phyloP scores from a whole-genome alignment of 2,888 invertebrate species.

The Epistrophe grossulariae region DNA sequence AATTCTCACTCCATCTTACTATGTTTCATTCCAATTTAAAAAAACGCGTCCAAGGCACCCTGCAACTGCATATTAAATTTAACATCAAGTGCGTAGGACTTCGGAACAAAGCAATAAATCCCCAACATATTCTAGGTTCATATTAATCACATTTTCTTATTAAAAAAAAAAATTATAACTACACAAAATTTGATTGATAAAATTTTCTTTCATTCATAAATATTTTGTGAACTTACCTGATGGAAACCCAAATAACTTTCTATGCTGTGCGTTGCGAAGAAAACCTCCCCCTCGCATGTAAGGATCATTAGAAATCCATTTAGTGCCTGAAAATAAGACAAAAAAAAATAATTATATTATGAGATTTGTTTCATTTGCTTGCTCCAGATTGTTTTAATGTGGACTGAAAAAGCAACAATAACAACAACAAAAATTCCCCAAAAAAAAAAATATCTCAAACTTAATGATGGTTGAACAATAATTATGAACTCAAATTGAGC shows the following conservation, averaged over 20 bases:
- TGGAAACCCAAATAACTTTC: conserved; percentile 99
- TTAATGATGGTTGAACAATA: conserved; percentile 50
- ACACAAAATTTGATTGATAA: conserved; percentile 50
- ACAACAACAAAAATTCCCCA: background rate
- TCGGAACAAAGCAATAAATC: background rate
- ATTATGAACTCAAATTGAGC: conserved; percentile 60
- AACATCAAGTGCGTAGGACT: too few relatives aligned
- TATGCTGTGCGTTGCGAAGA: conserved; percentile 99
- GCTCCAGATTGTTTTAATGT: conserved; percentile 74
- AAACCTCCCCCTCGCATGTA: conserved; percentile 99
- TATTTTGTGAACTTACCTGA: conserved; percentile 90
- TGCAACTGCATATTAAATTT: too few relatives aligned
- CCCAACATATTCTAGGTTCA: background rate
- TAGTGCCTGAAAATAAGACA: conserved; percentile 90
- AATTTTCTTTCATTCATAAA: conserved; percentile 56
- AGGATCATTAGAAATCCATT: conserved; percentile 99
- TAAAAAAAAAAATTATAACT: background rate
- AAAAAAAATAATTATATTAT: conserved; percentile 1
- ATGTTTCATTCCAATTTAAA: too few relatives aligned
- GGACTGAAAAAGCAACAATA: conserved; percentile 37
- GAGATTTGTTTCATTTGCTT: conserved; percentile 49
- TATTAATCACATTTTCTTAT: background rate
- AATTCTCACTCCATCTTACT: too few relatives aligned
- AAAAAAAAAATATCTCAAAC: conserved; percentile 28
- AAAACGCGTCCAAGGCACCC: too few relatives aligned